phyloP scores from a whole-genome alignment of 2,888 invertebrate species.

The Oscheius sp. region DNA sequence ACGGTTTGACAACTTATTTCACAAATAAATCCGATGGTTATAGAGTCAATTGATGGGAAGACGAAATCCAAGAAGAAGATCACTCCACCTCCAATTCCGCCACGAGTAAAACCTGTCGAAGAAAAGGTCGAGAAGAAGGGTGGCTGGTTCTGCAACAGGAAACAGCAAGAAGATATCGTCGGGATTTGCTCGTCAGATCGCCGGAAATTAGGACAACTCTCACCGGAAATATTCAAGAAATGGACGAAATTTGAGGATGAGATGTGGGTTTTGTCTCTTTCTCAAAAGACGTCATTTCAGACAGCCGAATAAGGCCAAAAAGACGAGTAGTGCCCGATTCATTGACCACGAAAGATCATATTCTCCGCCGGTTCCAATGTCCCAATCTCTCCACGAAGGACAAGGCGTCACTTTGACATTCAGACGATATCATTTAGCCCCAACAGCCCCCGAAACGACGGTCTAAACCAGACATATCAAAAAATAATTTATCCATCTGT shows the following conservation, averaged over 20 bases:
- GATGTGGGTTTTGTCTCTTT: neutral
- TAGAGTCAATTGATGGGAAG: neutral
- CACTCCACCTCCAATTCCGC: conserved; percentile 1
- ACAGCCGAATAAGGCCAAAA: neutral
- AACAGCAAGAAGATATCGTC: conserved; percentile 31
- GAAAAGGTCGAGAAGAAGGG: neutral
- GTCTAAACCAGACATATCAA: conserved; percentile 25
- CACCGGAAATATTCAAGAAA: conserved; percentile 35
- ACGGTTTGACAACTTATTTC: neutral
- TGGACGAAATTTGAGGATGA: conserved; percentile 36
- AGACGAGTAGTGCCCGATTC: conserved; percentile 16
- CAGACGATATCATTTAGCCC: conserved; percentile 34
- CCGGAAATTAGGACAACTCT: conserved; percentile 31
- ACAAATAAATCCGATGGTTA: neutral
- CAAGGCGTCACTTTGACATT: conserved; percentile 37
- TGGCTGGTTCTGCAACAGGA: conserved; percentile 22
- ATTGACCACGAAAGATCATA: conserved; percentile 9
- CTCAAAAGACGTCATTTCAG: neutral
- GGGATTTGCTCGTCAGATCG: conserved; percentile 39
- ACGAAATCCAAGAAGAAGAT: neutral
- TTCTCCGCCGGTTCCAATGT: conserved; percentile 13
- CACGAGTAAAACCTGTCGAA: neutral
- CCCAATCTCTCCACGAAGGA: conserved; percentile 21
- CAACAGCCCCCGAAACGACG: conserved; percentile 39
- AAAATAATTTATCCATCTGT: conserved; percentile 16